phyloP scores from a whole-genome alignment of 2,113 vertebrate species.

The Taxidea taxus region DNA sequence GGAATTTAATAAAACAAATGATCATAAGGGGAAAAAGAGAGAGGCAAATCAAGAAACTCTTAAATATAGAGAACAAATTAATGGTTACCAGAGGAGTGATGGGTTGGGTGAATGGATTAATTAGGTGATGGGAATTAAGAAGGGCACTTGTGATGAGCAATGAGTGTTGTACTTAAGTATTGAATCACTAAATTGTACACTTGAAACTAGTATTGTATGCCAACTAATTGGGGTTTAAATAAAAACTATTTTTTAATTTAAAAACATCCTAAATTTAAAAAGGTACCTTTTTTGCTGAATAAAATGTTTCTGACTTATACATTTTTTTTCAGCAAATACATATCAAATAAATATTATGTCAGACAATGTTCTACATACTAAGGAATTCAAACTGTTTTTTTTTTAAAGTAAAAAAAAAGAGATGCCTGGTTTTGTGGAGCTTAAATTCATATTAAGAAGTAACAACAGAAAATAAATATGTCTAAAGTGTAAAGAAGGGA shows the following conservation, averaged over 20 bases:
- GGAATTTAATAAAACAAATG: not conserved
- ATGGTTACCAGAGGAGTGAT: not conserved
- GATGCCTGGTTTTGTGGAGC: not conserved
- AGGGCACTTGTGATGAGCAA: not conserved
- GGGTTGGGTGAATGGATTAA: not conserved
- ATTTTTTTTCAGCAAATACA: not conserved
- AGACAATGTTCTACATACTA: not conserved
- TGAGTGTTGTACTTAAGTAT: not conserved
- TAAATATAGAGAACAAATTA: not conserved
- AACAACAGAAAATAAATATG: not conserved
- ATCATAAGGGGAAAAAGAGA: not conserved
- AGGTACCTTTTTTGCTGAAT: not conserved
- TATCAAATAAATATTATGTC: not conserved
- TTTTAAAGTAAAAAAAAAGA: not conserved
- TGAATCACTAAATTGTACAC: not conserved
- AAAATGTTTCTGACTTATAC: not conserved
- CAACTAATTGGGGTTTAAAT: not conserved
- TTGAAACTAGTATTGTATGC: not conserved
- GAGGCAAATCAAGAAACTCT: not conserved
- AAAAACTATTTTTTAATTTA: not conserved
- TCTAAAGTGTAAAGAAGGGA: not conserved
- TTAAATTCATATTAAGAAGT: not conserved
- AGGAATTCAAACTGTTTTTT: not conserved
- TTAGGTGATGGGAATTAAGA: not conserved
- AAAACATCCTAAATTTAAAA: not conserved